Evolutionary conservation across 2,888 invertebrate species (phyloP).

Genomic region (Asteroscopus sphinx): DNA sequence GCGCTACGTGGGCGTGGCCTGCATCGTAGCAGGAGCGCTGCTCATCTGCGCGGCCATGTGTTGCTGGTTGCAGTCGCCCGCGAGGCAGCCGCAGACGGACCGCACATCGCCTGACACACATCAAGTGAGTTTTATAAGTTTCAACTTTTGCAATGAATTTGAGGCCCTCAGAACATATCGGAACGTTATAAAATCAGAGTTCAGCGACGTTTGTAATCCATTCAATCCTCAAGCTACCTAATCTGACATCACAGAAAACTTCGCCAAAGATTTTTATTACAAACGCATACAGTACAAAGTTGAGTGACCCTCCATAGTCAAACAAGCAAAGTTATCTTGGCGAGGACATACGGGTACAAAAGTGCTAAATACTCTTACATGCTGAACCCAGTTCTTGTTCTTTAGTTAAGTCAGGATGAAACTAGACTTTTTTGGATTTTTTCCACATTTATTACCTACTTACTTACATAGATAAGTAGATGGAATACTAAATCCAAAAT

Average conservation of each 20-base stretch:
- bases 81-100: constrained; percentile 82
- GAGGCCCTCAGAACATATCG: background rate
- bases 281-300: constrained; percentile 49
- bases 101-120: constrained; percentile 85
- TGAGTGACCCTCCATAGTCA: constrained; percentile 30
- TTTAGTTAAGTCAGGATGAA: too few species aligned
- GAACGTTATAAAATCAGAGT: background rate
- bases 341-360: constrained; percentile 67
- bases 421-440: too few species aligned
- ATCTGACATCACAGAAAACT: constrained; percentile 33
- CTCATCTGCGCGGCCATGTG: constrained; percentile 94
- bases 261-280: constrained; percentile 33
- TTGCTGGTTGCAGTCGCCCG: constrained; percentile 92
- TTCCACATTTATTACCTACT: too few species aligned
- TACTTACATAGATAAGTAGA: too few species aligned
- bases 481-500: too few species aligned
- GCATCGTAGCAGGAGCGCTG: constrained; percentile 93
- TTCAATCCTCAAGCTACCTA: constrained; percentile 50
- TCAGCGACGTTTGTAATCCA: constrained; percentile 49
- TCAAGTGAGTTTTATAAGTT: constrained; percentile 71
- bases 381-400: too few species aligned
- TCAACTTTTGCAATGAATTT: background rate
- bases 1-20: constrained; percentile 93
- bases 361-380: too few species aligned
- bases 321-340: constrained; percentile 55